Evolutionary conservation across 2,113 vertebrate genomes (phyloP), one percentile per base, ranked within the genome.

Genomic region (Otus sunia): DNA sequence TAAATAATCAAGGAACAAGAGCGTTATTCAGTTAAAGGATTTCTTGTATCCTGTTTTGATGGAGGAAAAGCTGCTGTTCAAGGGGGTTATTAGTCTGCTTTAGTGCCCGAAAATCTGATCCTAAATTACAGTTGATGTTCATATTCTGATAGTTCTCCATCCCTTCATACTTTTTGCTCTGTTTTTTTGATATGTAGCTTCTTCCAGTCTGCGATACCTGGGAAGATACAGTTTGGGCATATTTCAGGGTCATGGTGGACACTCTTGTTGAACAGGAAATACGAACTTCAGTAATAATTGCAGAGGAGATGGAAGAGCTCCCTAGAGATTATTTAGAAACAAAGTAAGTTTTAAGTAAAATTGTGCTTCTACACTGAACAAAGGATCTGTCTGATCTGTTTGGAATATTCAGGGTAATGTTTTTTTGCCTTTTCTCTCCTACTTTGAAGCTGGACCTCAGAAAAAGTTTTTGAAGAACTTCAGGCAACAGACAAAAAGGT

Each of bases 391-490:
- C 15, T 72, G 18, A 87, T 80, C 79, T 81, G 4, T 23, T 56
- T 60, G 39, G 23, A 74, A 74, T 88, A 67, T 50, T 88, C 27
- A 83, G 62, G n/a, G 72, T 94, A 84, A 94, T 2, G 0, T 39
- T 59, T 81, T 79, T 94, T 94, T 64, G 52, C 59, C 22, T 84
- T 83, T 94, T 85, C 50, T 82, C 62, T 93, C 71, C 59, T 96
- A 23, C 86, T 96, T 98, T 84, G n/a, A 97, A 99, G 99, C 74
- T 99, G 99, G 99, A 99, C 98, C 32, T 98, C 99, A 97, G 99
- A 99, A 94, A 99, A 99, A 64, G 99, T 99, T 79, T 99, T 99
- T 97, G 99, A 99, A 96, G 99, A 99, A 91, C 99, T 99, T 91
- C 99, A 99, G 62, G 99, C 99, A 58, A 99, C 99, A 74, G 99